A percentile compares a stretch with the other conserved stretches of the same genome.
phyloP scores from a whole-genome alignment of 2,113 vertebrate genomes.

The Serinus canaria region DNA sequence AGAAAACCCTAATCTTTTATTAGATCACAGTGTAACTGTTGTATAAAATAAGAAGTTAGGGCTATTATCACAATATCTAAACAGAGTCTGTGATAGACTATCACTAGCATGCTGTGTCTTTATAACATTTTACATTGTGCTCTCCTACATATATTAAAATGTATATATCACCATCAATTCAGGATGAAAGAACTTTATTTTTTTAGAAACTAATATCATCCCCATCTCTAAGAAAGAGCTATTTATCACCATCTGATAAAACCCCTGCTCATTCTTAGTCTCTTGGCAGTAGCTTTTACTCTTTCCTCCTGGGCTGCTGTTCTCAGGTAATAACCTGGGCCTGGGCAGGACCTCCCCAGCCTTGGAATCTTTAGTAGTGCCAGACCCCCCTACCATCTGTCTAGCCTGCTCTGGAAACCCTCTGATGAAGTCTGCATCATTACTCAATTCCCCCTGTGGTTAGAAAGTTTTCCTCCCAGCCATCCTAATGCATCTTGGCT shows the following conservation, averaged over 20 bases:
- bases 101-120: background rate
- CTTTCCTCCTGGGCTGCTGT: background rate
- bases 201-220: background rate
- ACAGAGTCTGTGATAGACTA: background rate
- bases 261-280: background rate
- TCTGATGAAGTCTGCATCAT: slow-evolving; percentile 45
- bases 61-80: slow-evolving; percentile 23
- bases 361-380: background rate
- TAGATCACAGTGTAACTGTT: slow-evolving; percentile 13
- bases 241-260: slow-evolving; percentile 30
- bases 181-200: background rate
- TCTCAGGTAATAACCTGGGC: slow-evolving; percentile 14
- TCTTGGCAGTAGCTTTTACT: slow-evolving; percentile 19
- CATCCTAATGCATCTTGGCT: slow-evolving; percentile 54
- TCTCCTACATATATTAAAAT: background rate
- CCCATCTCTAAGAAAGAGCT: background rate
- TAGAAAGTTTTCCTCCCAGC: slow-evolving; percentile 54
- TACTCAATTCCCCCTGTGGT: slow-evolving; percentile 32
- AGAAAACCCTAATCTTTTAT: slow-evolving; percentile 43
- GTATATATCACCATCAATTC: background rate
- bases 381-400: slow-evolving; percentile 54
- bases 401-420: slow-evolving; percentile 19
- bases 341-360: background rate
- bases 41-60: slow-evolving; percentile 9
- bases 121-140: background rate